Evolutionary conservation across 2,113 vertebrate genomes (phyloP), one percentile per base, ranked within the genome.

Genomic region (Chloroceryle aenea): DNA sequence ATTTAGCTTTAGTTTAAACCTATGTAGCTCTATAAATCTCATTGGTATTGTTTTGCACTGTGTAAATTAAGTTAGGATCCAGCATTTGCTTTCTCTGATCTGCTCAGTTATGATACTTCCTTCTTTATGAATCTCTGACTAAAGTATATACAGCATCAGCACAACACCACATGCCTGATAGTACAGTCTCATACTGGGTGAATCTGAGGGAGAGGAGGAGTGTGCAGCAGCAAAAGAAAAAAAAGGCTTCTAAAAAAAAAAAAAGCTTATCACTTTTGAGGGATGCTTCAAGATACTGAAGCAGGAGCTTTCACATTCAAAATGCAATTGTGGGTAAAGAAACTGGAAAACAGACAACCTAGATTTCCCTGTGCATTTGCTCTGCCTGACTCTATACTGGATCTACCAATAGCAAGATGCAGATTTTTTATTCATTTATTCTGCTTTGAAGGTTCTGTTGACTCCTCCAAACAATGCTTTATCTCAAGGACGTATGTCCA

Each of bases 331-430:
- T 59, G 83, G 67, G 11, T 23, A 81, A 92, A 66, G 30, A 61
- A 59, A 45, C 5, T 61, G 20, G 48, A 77, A 85, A 81, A 3
- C 13, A 64, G 27, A 32, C 34, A 77, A 11, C 9, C 8, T 4
- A 16, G 2, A 0, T 2, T 38, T 83, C 23, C 12, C 52, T 2
- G 0, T 79, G 7, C 58, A 17, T 30, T 7, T 79, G 7, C 9
- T 64, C 25, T 72, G 4, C 12, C 30, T 40, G 48, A 36, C n/a
- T 94, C 13, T 67, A 30, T n/a, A 36, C 6, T 9, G 10, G 27
- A 43, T 25, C 19, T 56, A 64, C 23, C 12, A 61, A 66, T 16
- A 59, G 13, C 27, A 91, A 53, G 38, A 12, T 40, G 38, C 38
- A 40, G 38, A 40, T 40, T 40, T 40, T 40, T 40, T 40, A 40